Evolutionary conservation across 1,140 invertebrate genomes (phyloP).

Genomic region (Macrotrachela quadricornifera): DNA sequence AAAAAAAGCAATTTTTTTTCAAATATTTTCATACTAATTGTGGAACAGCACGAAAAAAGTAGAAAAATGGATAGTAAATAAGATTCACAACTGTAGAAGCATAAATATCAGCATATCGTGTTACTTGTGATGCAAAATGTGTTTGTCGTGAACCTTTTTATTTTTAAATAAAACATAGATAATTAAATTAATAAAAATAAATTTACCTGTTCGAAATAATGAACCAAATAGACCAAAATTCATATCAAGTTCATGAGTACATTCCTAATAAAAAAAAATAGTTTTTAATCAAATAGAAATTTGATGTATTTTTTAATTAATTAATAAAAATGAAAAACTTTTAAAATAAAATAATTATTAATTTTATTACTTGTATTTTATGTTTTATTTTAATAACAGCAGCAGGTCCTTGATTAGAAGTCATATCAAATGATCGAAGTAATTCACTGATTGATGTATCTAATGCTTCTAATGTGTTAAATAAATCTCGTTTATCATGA

Average conservation of each 20-base stretch:
- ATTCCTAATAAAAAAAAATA: conserved; percentile 18
- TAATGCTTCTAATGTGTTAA: conserved; percentile 64
- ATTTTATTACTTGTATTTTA: too few species aligned
- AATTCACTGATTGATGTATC: conserved; percentile 39
- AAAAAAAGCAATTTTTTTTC: background rate
- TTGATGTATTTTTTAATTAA: background rate
- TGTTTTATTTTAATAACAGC: too few species aligned
- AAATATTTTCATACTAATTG: conserved; percentile 23
- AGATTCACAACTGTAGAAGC: conserved; percentile 84
- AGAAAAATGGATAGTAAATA: conserved; percentile 92
- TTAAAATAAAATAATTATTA: background rate
- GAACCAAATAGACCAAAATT: conserved; percentile 91
- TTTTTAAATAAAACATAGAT: background rate
- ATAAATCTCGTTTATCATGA: conserved; percentile 85
- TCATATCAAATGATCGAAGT: too few species aligned
- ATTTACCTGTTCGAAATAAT: conserved; percentile 48
- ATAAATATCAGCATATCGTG: conserved; percentile 89
- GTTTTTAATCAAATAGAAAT: background rate
- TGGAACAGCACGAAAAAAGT: conserved; percentile 39
- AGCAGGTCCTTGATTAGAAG: too few species aligned
- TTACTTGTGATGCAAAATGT: conserved; percentile 74
- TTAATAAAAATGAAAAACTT: background rate
- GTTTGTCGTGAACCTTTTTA: conserved; percentile 66
- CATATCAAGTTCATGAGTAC: conserved; percentile 93
- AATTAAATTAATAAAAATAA: too few species aligned